Conservation (phyloP, 2,797 vertebrate species). For the Apogon hyalosoma region DNA sequence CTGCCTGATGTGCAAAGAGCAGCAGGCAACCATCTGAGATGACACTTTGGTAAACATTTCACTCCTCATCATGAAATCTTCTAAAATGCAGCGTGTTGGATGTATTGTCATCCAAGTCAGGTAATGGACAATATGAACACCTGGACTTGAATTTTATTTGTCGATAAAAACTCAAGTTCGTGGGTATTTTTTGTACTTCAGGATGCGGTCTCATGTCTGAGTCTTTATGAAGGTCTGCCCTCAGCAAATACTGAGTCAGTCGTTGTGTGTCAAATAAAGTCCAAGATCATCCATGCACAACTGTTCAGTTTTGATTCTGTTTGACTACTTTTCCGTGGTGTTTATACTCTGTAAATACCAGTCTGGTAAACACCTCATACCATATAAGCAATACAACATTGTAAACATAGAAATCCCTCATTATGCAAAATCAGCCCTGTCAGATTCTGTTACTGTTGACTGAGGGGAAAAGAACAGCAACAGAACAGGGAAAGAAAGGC, state of each 20-base stretch:
- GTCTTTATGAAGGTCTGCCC: not conserved
- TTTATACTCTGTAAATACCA: constrained; percentile 8
- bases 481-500: not conserved
- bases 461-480: not conserved
- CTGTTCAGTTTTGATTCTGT: constrained; percentile 15
- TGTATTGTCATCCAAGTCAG: not conserved
- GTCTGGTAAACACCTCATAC: constrained; percentile 11
- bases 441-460: constrained; percentile 1
- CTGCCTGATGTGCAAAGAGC: constrained; percentile 15
- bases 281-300: constrained; percentile 22
- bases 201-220: constrained; percentile 13
- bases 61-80: constrained; percentile 33
- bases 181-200: too few species aligned
- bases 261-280: constrained; percentile 20
- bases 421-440: constrained; percentile 8
- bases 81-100: constrained; percentile 7
- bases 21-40: constrained; percentile 7
- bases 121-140: not conserved
- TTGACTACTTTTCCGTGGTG: constrained; percentile 5
- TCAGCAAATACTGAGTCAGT: constrained; percentile 1
- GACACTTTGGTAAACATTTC: constrained; percentile 52
- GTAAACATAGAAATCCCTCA: constrained; percentile 7
- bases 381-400: constrained; percentile 16
- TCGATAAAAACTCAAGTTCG: not conserved
- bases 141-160: constrained; percentile 1